These are phyloP conservation scores for Erannis defoliaria DNA, from an alignment of 2,888 invertebrate genomes.

Conservation along the genomic window DNA sequence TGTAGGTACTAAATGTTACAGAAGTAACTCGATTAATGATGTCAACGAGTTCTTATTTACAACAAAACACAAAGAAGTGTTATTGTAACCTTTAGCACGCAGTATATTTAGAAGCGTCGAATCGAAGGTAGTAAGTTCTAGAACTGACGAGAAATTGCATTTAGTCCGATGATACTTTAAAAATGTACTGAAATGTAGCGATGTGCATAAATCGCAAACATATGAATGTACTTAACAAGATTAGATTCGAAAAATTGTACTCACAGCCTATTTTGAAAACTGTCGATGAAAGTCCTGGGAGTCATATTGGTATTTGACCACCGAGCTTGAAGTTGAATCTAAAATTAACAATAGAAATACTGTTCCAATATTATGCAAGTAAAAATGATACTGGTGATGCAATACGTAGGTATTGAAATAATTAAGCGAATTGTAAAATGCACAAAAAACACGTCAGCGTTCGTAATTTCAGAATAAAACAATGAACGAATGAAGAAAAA, in stretches of 20 bases:
- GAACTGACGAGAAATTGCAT: slow-evolving; percentile 37
- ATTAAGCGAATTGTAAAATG: slow-evolving; percentile 8
- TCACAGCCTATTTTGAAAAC: slow-evolving; percentile 90
- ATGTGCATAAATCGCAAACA: background rate
- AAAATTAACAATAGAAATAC: slow-evolving; percentile 7
- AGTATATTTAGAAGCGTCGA: slow-evolving; percentile 2
- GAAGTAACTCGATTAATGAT: too few relatives aligned
- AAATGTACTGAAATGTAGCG: background rate
- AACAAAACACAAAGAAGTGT: background rate
- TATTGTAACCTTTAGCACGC: slow-evolving; percentile 19
- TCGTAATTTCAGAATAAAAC: slow-evolving; percentile 34
- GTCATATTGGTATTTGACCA: slow-evolving; percentile 78
- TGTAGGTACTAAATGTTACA: background rate
- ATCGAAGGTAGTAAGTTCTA: slow-evolving; percentile 48
- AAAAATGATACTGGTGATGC: slow-evolving; percentile 34
- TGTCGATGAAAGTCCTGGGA: slow-evolving; percentile 88
- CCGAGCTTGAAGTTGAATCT: slow-evolving; percentile 14
- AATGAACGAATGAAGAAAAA: slow-evolving; percentile 16
- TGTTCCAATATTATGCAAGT: background rate
- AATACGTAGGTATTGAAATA: slow-evolving; percentile 22
- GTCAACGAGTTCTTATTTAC: background rate
- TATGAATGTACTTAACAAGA: too few relatives aligned
- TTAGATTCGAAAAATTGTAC: slow-evolving; percentile 64
- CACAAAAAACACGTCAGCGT: slow-evolving; percentile 44
- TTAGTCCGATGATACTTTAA: too few relatives aligned